Conservation (phyloP, 2,797 vertebrate genomes). For the Adelosebastes latens region DNA sequence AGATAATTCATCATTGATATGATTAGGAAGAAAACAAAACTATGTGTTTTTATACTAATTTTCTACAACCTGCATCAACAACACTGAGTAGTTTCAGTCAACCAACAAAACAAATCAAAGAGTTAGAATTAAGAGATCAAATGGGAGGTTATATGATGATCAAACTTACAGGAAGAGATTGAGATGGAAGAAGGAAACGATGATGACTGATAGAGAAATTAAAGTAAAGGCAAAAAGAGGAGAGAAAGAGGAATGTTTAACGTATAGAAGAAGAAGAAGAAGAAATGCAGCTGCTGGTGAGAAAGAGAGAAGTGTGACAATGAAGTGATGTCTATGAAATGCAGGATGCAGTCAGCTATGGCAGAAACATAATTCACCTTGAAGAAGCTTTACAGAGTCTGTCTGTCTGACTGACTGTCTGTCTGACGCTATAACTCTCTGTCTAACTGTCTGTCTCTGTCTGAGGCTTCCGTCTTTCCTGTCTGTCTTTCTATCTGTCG, state of each 20-base stretch:
- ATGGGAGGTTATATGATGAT: neutral
- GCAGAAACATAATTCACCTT: neutral
- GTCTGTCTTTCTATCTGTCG: no score
- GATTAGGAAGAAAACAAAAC: no score
- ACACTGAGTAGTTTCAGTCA: no score
- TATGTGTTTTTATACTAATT: neutral
- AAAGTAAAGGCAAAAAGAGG: neutral
- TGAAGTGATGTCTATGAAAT: neutral
- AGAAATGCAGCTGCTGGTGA: neutral
- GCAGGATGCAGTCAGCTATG: neutral
- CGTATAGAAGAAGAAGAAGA: neutral
- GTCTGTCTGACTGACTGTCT: no score
- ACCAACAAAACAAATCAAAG: no score
- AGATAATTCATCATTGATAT: no score
- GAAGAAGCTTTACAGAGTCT: neutral
- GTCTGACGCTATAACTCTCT: no score
- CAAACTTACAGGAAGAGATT: neutral
- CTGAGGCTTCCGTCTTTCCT: no score
- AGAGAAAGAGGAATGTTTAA: neutral
- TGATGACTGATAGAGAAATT: neutral
- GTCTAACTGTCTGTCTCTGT: no score
- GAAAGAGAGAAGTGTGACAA: neutral
- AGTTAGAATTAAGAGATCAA: neutral
- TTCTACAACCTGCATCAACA: neutral
- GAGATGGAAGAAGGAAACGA: neutral